Percentiles rank a stretch among this genome's conserved stretches.
Conservation (phyloP, 2,888 invertebrate species). For the Cataglyphis livida region DNA sequence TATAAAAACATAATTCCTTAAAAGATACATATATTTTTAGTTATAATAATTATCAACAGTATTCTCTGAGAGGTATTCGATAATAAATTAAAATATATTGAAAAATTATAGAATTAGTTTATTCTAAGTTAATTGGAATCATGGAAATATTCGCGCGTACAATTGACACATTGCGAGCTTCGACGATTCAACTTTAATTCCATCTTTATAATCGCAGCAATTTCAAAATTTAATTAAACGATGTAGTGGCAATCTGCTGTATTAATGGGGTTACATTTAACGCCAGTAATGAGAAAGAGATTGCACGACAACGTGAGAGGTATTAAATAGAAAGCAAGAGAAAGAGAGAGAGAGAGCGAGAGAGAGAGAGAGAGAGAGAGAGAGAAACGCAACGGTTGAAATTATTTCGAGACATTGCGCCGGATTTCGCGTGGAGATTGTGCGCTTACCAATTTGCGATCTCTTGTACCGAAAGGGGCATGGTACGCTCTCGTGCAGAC, state of each 20-base stretch:
- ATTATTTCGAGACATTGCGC: conserved; percentile 49
- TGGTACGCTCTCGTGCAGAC: conserved; percentile 38
- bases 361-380: background rate
- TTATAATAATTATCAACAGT: background rate
- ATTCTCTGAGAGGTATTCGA: background rate
- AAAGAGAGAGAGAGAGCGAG: background rate
- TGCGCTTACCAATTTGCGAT: conserved; percentile 56
- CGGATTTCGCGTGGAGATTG: conserved; percentile 42
- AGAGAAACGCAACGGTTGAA: conserved; percentile 41
- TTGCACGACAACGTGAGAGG: conserved; percentile 41
- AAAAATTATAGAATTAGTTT: conserved; percentile 6
- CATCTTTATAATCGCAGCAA: conserved; percentile 45
- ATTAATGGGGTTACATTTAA: conserved; percentile 51
- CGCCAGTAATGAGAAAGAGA: conserved; percentile 50
- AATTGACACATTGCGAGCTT: conserved; percentile 30
- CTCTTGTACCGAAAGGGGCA: conserved; percentile 50
- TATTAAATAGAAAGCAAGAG: conserved; percentile 26
- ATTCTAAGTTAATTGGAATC: conserved; percentile 38
- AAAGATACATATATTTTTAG: background rate
- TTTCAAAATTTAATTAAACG: conserved; percentile 52
- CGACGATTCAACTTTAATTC: conserved; percentile 31
- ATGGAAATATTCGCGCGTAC: conserved; percentile 20
- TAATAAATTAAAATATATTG: conserved; percentile 7
- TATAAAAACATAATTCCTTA: background rate
- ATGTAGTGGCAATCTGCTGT: conserved; percentile 49